A percentile compares a stretch with the other conserved stretches of the same genome.
Evolutionary conservation across 92 coral and sea anemone species (phyloP).

Genomic region (Desmophyllum pertusum): DNA sequence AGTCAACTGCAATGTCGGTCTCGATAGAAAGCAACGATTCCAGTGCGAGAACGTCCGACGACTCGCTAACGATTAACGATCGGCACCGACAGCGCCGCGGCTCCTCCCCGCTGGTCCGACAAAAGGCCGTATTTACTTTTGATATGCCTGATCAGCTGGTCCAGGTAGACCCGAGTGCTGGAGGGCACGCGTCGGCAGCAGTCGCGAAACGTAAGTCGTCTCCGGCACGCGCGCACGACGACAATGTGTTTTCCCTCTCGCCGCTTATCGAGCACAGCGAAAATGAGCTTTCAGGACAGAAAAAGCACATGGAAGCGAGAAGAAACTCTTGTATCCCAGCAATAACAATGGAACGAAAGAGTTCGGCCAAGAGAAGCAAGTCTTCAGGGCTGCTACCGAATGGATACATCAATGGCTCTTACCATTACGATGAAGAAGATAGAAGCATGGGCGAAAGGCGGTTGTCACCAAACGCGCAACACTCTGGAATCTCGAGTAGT

Average conservation of each 20-base stretch:
- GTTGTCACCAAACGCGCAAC: neutral
- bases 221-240: conserved; percentile 42
- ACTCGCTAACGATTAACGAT: conserved; percentile 69
- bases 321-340: conserved; percentile 60
- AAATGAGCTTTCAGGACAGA: conserved; percentile 7
- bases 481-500: neutral
- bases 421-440: conserved; percentile 74
- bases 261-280: conserved; percentile 53
- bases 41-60: conserved; percentile 71
- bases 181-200: neutral
- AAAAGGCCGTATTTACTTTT: conserved; percentile 85
- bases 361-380: conserved; percentile 23
- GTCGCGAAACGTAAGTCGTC: conserved; percentile 12
- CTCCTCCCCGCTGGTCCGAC: conserved; percentile 93
- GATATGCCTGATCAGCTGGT: conserved; percentile 69
- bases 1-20: conserved; percentile 36
- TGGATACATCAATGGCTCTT: conserved; percentile 77
- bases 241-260: conserved; percentile 42
- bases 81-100: conserved; percentile 77
- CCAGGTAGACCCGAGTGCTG: conserved; percentile 37
- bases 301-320: conserved; percentile 27
- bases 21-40: conserved; percentile 72
- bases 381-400: conserved; percentile 33
- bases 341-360: conserved; percentile 48
- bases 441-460: neutral